Evolutionary conservation across 2,888 invertebrate species (phyloP).

Genomic region (Drosophila nr. perissopoda): DNA sequence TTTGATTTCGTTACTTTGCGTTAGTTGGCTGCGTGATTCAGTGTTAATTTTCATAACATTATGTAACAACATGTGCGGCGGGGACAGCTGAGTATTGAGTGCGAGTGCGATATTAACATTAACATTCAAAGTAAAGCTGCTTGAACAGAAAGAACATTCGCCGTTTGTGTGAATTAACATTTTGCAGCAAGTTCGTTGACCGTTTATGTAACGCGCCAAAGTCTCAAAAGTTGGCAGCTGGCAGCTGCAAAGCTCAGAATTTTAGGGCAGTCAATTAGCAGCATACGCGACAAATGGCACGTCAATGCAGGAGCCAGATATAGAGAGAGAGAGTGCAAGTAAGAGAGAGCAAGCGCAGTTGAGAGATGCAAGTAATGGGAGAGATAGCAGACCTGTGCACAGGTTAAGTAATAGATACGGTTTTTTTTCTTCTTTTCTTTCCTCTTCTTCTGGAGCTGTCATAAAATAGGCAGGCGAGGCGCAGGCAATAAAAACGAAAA

Average conservation of each 20-base stretch:
- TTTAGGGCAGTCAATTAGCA: slow-evolving; percentile 60
- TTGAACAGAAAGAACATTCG: neutral
- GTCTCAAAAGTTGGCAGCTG: slow-evolving; percentile 38
- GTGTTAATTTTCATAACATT: slow-evolving; percentile 81
- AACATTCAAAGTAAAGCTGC: slow-evolving; percentile 4
- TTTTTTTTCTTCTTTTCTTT: slow-evolving; percentile 32
- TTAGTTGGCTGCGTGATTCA: slow-evolving; percentile 66
- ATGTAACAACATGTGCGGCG: slow-evolving; percentile 75
- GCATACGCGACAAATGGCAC: slow-evolving; percentile 63
- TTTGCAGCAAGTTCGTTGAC: slow-evolving; percentile 54
- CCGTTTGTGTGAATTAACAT: slow-evolving; percentile 3
- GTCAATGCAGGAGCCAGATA: slow-evolving; percentile 40
- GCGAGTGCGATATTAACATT: neutral
- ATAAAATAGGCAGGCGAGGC: slow-evolving; percentile 38
- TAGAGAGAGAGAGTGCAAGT: slow-evolving; percentile 18
- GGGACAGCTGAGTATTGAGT: slow-evolving; percentile 24
- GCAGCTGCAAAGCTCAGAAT: slow-evolving; percentile 62
- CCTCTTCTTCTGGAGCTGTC: slow-evolving; percentile 44
- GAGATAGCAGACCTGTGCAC: slow-evolving; percentile 31
- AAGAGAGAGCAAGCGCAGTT: slow-evolving; percentile 9
- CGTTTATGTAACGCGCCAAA: slow-evolving; percentile 63
- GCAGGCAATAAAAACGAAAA: slow-evolving; percentile 51
- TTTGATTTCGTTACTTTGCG: slow-evolving; percentile 72
- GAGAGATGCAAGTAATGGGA: slow-evolving; percentile 36
- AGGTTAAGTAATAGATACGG: slow-evolving; percentile 72